phyloP scores from a whole-genome alignment of 2,888 invertebrate genomes.

The Apodemia duryi region DNA sequence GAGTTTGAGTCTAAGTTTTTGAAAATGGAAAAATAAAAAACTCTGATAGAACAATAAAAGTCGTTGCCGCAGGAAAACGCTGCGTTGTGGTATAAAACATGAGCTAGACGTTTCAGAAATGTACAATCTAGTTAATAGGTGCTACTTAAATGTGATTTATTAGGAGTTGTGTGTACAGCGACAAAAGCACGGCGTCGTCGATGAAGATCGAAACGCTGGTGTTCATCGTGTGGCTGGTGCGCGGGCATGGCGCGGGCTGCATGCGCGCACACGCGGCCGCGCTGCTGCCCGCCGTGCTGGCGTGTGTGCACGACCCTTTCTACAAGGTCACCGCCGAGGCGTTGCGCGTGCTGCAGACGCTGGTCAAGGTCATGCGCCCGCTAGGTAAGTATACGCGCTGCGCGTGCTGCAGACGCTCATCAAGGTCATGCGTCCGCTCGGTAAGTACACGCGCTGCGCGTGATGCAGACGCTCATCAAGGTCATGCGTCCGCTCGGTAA shows the following conservation, averaged over 20 bases:
- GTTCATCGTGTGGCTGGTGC: conserved; percentile 91
- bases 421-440: conserved; percentile 92
- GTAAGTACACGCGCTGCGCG: not conserved
- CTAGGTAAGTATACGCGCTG: conserved; percentile 42
- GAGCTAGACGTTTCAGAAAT: too few species aligned
- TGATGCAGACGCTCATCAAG: conserved; percentile 88
- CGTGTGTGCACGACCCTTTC: conserved; percentile 96
- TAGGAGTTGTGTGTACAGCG: conserved; percentile 51
- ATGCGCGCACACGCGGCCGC: conserved; percentile 90
- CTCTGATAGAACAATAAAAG: too few species aligned
- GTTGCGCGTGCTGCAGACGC: conserved; percentile 92
- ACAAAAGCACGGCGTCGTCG: conserved; percentile 96
- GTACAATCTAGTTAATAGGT: too few species aligned
- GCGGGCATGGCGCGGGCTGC: conserved; percentile 87
- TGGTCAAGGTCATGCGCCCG: conserved; percentile 96
- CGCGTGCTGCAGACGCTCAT: conserved; percentile 85
- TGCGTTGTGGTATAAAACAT: too few species aligned
- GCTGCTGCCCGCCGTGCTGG: conserved; percentile 90
- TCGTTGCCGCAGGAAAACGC: too few species aligned
- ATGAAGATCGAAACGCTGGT: conserved; percentile 98
- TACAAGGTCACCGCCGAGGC: conserved; percentile 99
- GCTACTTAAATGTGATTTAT: too few species aligned
- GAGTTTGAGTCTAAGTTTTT: too few species aligned
- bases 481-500: conserved; percentile 88
- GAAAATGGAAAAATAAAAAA: too few species aligned